Conservation (phyloP, 2,888 invertebrate species). For the Amiota communis region DNA sequence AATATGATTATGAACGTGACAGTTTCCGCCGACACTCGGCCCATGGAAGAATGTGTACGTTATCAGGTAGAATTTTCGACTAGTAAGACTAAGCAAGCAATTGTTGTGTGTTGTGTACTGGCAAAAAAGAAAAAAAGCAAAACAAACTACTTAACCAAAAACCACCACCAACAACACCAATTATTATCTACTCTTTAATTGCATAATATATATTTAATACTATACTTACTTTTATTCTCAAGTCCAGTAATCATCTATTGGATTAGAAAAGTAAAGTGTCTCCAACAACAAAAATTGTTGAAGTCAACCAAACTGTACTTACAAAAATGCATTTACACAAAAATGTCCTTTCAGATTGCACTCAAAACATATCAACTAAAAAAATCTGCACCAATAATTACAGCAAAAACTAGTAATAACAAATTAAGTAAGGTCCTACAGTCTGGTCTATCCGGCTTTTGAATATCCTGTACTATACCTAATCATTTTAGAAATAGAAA, state of each 20-base stretch:
- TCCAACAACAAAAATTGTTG: neutral
- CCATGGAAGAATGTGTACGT: slow-evolving; percentile 73
- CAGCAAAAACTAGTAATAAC: too few species aligned
- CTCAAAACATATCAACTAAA: too few species aligned
- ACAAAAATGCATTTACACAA: slow-evolving; percentile 57
- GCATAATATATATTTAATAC: neutral
- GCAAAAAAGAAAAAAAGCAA: slow-evolving; percentile 41
- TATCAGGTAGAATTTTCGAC: slow-evolving; percentile 58
- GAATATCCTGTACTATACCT: too few species aligned
- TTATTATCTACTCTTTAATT: slow-evolving; percentile 10
- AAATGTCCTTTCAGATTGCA: slow-evolving; percentile 44
- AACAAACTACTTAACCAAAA: slow-evolving; percentile 25
- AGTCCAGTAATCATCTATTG: too few species aligned
- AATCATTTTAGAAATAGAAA: too few species aligned
- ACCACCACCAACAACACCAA: slow-evolving; percentile 18
- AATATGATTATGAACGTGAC: slow-evolving; percentile 70
- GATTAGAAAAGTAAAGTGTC: neutral
- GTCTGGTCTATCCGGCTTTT: too few species aligned
- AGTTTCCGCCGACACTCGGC: slow-evolving; percentile 74
- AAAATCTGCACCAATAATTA: too few species aligned
- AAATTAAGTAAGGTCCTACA: too few species aligned
- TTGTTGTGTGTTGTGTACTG: slow-evolving; percentile 28
- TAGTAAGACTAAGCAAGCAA: neutral
- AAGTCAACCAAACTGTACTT: slow-evolving; percentile 1
- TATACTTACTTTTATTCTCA: too few species aligned